Evolutionary conservation across 2,888 invertebrate species (phyloP).

Genomic region (Dynastes grantii): DNA sequence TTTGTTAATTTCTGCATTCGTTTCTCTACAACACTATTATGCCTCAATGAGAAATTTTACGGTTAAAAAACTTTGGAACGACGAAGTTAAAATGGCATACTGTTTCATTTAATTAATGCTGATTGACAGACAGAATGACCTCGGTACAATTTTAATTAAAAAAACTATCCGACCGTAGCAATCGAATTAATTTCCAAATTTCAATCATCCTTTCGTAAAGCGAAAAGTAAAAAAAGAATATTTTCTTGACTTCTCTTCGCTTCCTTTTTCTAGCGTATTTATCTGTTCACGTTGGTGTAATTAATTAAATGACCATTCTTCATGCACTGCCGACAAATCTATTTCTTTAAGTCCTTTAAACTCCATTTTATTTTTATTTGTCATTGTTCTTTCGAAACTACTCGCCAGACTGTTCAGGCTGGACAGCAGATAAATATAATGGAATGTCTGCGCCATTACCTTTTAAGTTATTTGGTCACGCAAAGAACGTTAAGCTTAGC

Average conservation of each 20-base stretch:
- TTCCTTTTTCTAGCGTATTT: neutral
- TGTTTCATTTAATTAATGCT: slow-evolving; percentile 4
- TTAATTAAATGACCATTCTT: slow-evolving; percentile 4
- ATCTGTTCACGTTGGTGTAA: neutral
- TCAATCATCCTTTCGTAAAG: neutral
- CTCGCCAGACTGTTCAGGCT: slow-evolving; percentile 7
- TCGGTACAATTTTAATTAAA: slow-evolving; percentile 29
- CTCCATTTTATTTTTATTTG: neutral
- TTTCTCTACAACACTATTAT: too few species aligned
- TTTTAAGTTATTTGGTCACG: slow-evolving; percentile 46
- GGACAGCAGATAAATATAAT: slow-evolving; percentile 38
- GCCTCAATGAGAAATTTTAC: neutral
- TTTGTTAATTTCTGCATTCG: too few species aligned
- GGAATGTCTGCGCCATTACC: slow-evolving; percentile 40
- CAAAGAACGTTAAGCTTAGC: slow-evolving; percentile 30
- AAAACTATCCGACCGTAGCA: slow-evolving; percentile 12
- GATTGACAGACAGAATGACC: slow-evolving; percentile 16
- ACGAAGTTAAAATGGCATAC: neutral
- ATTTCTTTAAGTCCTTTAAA: neutral
- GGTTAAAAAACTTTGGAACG: neutral
- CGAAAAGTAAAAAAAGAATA: neutral
- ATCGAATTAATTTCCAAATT: slow-evolving; percentile 25
- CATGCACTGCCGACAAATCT: neutral
- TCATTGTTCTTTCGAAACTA: neutral
- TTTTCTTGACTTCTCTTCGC: neutral